Conservation (phyloP, 2,888 invertebrate genomes). For the Petrolisthes cinctipes region DNA sequence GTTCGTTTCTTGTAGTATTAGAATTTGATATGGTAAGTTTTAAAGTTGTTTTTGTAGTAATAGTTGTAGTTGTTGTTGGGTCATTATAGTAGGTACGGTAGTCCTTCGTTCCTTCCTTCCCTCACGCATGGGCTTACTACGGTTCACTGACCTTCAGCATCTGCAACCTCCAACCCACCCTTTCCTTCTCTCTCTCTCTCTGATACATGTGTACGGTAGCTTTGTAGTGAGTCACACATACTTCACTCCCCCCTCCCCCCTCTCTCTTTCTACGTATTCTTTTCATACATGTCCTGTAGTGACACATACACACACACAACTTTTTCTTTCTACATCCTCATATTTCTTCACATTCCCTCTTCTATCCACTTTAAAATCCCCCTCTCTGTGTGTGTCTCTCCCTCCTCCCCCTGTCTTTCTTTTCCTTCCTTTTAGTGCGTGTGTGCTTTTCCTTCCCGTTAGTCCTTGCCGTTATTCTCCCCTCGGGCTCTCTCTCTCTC, state of each 20-base stretch:
- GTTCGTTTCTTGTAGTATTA: too few relatives aligned
- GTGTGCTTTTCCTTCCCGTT: background rate
- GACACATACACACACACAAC: background rate
- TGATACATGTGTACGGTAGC: too few relatives aligned
- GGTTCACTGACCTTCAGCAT: background rate
- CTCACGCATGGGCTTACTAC: background rate
- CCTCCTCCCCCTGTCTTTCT: background rate
- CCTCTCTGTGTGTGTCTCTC: background rate
- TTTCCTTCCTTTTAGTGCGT: background rate
- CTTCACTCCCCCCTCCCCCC: background rate
- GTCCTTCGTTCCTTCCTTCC: background rate
- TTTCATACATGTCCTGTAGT: background rate
- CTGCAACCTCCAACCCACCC: background rate
- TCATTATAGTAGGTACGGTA: background rate
- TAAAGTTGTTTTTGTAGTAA: background rate
- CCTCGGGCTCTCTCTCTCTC: background rate
- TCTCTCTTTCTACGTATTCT: background rate
- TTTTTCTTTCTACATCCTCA: background rate
- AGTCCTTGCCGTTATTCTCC: background rate
- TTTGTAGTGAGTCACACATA: background rate
- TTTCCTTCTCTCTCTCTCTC: background rate
- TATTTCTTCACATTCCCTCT: background rate
- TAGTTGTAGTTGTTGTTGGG: background rate
- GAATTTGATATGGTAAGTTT: too few relatives aligned
- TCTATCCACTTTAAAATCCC: background rate